A percentile compares a stretch with the other conserved stretches of the same genome.
These are phyloP conservation scores for Glomeris maerens DNA, from an alignment of 1,140 invertebrate genomes.

Conservation along the genomic window DNA sequence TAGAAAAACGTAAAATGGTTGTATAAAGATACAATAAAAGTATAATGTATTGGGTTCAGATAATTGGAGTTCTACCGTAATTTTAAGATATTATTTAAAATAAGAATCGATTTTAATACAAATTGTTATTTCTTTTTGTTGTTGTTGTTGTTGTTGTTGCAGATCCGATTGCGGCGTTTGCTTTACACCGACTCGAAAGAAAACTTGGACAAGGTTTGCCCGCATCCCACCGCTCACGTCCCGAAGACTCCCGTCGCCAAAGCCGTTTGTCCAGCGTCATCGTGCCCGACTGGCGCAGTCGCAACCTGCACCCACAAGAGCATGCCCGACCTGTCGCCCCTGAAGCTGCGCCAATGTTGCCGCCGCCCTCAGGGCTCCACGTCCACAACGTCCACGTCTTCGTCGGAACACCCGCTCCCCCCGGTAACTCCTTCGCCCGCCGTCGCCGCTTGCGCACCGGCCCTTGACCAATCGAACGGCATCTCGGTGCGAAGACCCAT, in stretches of 20 bases:
- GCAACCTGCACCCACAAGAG: constrained; percentile 51
- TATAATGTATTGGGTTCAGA: too few species aligned
- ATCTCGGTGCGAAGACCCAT: constrained; percentile 58
- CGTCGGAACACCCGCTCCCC: not conserved
- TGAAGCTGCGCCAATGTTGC: constrained; percentile 8
- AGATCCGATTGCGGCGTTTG: constrained; percentile 56
- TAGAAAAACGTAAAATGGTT: too few species aligned
- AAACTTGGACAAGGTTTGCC: constrained; percentile 26
- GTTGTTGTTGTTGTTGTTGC: too few species aligned
- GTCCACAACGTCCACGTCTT: constrained; percentile 6
- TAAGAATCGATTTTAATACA: too few species aligned
- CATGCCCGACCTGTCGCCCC: constrained; percentile 58
- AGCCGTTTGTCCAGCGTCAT: constrained; percentile 11
- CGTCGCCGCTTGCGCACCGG: not conserved
- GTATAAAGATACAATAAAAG: too few species aligned
- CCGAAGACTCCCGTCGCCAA: constrained; percentile 13
- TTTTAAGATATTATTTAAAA: too few species aligned
- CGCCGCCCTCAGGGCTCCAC: not conserved
- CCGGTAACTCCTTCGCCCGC: too few species aligned
- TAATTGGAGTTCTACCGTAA: too few species aligned
- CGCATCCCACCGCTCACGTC: constrained; percentile 14
- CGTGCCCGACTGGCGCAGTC: not conserved
- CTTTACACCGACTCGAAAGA: constrained; percentile 51
- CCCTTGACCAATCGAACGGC: too few species aligned
- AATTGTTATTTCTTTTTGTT: too few species aligned